Conservation (phyloP, 2,888 invertebrate species). For the Amblyjoppa fuscipennis region DNA sequence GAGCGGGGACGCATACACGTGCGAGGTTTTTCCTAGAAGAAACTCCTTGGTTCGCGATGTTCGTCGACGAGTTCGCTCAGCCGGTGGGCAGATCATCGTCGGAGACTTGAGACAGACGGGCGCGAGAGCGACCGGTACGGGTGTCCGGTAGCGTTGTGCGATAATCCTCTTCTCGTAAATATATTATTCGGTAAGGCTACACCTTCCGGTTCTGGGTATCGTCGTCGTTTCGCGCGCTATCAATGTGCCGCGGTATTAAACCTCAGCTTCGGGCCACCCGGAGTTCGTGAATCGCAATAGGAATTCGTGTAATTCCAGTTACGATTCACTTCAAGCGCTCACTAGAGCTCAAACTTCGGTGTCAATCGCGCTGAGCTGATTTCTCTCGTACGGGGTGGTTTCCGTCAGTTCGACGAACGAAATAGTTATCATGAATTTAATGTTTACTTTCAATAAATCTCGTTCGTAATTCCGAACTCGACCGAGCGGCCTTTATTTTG, state of each 20-base stretch:
- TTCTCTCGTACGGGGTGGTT: background rate
- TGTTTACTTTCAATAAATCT: background rate
- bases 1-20: constrained; percentile 37
- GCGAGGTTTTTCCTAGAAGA: constrained; percentile 53
- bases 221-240: constrained; percentile 27
- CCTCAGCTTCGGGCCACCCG: background rate
- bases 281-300: too few species aligned
- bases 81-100: constrained; percentile 37
- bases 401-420: background rate
- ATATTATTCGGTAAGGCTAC: constrained; percentile 56
- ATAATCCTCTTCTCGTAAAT: constrained; percentile 61
- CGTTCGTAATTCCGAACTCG: background rate
- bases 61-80: constrained; percentile 37
- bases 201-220: constrained; percentile 48
- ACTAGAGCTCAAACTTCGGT: too few species aligned
- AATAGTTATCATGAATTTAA: background rate
- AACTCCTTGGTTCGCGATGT: constrained; percentile 54
- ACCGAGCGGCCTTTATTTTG: background rate
- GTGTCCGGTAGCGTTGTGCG: constrained; percentile 59
- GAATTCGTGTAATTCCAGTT: too few species aligned
- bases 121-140: constrained; percentile 6
- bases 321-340: too few species aligned
- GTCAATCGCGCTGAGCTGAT: background rate
- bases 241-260: constrained; percentile 7
- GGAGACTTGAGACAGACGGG: constrained; percentile 23